Evolutionary conservation across 2,888 invertebrate genomes (phyloP), one percentile per base, ranked within the genome.

Genomic region (Pyrocoelia pectoralis): DNA sequence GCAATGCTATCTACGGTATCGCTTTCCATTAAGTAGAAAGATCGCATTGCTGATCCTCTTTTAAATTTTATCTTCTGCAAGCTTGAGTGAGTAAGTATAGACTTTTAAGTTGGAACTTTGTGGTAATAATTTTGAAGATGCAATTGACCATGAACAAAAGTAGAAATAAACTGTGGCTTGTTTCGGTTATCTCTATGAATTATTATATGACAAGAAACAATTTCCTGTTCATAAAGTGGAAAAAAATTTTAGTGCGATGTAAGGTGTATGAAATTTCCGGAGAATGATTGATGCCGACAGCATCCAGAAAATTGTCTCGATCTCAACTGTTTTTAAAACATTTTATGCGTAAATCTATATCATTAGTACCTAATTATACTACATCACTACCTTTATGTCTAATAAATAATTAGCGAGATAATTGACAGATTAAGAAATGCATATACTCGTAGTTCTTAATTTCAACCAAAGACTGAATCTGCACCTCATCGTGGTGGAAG

Each of bases 241-340:
- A 46, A 46, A n/a, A 33, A 46, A 18, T 4, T 8, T 17, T 18
- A 10, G 46, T 18, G 5, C n/a, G 17, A 10, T 46, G 13, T 46
- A 46, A 46, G 46, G 10, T 18, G 18, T 46, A 46, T 8, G 2
- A 46, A 2, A 46, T 46, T 46, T 18, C 15, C 17, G 46, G 10
- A 41, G 41, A 41, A 41, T 41, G 41, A 41, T 41, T 41, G 41
- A 41, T 41, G 41, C 14, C 14, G 41, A 41, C 41, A 41, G 14
- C 24, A 14, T 14, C 13, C 14, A 14, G 41, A 41, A 41, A 41
- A 41, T 41, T 41, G 41, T 41, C 41, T 41, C 14, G 38, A 41
- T 13, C 12, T 14, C 41, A 2, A 41, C 12, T n/a, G 14, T 9
- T 24, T 24, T 24, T 24, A 24, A 24, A 24, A 24, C 8, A 24